phyloP scores from a whole-genome alignment of 2,888 invertebrate species.

The Zaprionus bogoriensis region DNA sequence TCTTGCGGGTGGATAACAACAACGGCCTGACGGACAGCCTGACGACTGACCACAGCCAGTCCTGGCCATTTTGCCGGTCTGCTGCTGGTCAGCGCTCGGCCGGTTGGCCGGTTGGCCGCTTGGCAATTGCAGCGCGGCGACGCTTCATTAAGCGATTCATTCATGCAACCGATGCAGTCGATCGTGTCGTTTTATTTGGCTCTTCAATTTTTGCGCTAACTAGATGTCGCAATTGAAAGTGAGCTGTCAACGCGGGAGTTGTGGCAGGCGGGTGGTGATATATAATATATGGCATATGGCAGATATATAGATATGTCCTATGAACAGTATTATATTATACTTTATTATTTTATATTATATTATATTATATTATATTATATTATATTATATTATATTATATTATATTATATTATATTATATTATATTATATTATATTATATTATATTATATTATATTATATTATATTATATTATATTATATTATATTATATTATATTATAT shows the following conservation, averaged over 20 bases:
- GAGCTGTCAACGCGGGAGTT: slow-evolving; percentile 64
- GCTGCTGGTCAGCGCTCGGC: neutral
- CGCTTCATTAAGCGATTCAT: slow-evolving; percentile 77
- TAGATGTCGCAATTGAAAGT: slow-evolving; percentile 79
- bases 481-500: no score
- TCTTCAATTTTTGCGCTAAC: slow-evolving; percentile 73
- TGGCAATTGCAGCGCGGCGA: slow-evolving; percentile 21
- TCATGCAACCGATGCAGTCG: slow-evolving; percentile 60
- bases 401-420: no score
- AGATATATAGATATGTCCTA: no score
- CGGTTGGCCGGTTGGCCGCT: neutral
- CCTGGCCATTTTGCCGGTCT: neutral
- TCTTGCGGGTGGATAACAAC: slow-evolving; percentile 73
- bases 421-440: no score
- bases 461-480: no score
- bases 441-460: no score
- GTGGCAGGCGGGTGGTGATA: no score
- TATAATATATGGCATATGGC: neutral
- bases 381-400: no score
- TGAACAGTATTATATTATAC: no score
- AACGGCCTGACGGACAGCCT: slow-evolving; percentile 35
- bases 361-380: no score
- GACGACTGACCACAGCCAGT: slow-evolving; percentile 64
- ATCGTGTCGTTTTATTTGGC: slow-evolving; percentile 74
- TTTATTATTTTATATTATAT: no score